Conservation (phyloP, 2,113 vertebrate species). For the Hystrix cristata region DNA sequence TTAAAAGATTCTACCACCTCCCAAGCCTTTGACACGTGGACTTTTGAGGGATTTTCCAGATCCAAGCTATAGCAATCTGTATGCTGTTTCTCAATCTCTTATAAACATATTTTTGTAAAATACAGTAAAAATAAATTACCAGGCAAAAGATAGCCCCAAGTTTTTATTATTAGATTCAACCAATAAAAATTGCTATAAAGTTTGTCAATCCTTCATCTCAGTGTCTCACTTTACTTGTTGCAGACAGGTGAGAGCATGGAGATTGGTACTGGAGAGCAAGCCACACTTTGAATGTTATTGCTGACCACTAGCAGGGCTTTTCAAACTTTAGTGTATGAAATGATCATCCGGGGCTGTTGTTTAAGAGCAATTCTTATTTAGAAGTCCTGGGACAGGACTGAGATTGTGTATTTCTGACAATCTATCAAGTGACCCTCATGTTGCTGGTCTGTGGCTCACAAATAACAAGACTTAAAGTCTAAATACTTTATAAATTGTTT, state of each 20-base stretch:
- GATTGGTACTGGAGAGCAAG: not conserved
- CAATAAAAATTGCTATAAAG: not conserved
- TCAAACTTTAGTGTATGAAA: not conserved
- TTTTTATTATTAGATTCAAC: not conserved
- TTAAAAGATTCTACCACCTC: not conserved
- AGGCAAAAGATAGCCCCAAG: not conserved
- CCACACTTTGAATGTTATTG: not conserved
- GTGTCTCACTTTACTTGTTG: not conserved
- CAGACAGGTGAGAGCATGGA: not conserved
- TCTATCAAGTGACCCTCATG: not conserved
- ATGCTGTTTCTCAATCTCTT: not conserved
- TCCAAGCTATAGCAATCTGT: not conserved
- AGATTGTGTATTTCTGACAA: not conserved
- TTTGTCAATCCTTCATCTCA: not conserved
- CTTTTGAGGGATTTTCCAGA: not conserved
- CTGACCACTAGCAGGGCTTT: not conserved
- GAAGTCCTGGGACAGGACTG: not conserved
- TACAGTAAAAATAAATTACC: not conserved
- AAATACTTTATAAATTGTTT: not conserved
- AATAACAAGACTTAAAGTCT: not conserved
- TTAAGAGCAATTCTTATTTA: not conserved
- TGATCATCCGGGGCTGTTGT: not conserved
- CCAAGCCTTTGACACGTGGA: not conserved
- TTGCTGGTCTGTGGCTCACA: not conserved
- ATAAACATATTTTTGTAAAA: not conserved